Evolutionary conservation across 1,140 invertebrate genomes (phyloP).

Genomic region (Lasaia peninsularis): DNA sequence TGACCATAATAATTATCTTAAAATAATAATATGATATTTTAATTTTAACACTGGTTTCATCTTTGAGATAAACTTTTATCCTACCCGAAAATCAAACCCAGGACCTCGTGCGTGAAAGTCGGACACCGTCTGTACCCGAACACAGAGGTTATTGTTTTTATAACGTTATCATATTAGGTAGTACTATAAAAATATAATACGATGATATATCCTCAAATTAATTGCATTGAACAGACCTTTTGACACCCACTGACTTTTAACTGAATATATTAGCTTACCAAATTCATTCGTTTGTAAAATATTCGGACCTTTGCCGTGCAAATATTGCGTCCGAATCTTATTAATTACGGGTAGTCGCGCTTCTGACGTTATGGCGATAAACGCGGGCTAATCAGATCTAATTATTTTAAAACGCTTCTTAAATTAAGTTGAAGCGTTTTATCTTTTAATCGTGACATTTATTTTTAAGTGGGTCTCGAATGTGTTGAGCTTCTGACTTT

Average conservation of each 20-base stretch:
- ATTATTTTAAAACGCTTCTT: constrained; percentile 64
- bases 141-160: too few relatives aligned
- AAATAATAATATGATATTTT: too few relatives aligned
- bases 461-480: constrained; percentile 19
- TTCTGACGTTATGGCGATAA: constrained; percentile 63
- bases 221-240: neutral
- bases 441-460: constrained; percentile 29
- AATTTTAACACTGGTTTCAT: too few relatives aligned
- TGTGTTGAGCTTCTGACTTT: neutral
- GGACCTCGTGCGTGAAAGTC: too few relatives aligned
- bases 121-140: too few relatives aligned
- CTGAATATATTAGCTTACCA: neutral
- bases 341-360: constrained; percentile 52
- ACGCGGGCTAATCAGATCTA: constrained; percentile 53
- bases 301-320: constrained; percentile 49
- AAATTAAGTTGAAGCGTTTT: constrained; percentile 36
- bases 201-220: too few relatives aligned
- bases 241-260: neutral
- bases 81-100: too few relatives aligned
- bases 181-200: too few relatives aligned
- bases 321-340: constrained; percentile 47
- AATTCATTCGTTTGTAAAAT: constrained; percentile 46
- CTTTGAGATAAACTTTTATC: too few relatives aligned
- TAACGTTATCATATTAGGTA: too few relatives aligned
- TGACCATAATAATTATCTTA: too few relatives aligned